Conservation (phyloP, 2,888 invertebrate genomes). For the Acanthoscelides obtectus region DNA sequence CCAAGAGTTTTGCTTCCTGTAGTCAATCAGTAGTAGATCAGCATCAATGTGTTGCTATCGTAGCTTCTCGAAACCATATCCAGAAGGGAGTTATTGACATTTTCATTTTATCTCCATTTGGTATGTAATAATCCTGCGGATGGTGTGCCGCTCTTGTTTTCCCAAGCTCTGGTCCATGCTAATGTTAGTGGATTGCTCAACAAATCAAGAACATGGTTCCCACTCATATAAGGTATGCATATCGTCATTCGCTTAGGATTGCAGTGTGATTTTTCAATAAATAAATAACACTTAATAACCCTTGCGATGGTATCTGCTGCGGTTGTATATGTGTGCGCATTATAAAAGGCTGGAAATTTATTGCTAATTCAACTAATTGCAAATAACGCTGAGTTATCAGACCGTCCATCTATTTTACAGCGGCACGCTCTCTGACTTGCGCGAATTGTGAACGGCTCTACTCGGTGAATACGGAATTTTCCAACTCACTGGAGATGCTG, state of each 20-base stretch:
- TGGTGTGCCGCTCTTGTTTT: no score
- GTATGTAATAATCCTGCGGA: no score
- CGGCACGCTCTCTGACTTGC: constrained; percentile 17
- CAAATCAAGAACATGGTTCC: background rate
- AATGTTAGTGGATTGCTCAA: background rate
- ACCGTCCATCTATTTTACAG: constrained; percentile 19
- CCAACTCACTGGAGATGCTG: no score
- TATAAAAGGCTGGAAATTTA: constrained; percentile 26
- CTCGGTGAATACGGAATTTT: background rate
- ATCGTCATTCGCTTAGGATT: no score
- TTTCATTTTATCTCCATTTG: no score
- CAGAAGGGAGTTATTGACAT: no score
- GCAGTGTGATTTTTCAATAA: constrained; percentile 13
- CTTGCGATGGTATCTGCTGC: constrained; percentile 10
- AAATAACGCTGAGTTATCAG: constrained; percentile 39
- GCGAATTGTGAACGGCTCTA: background rate
- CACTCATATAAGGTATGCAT: no score
- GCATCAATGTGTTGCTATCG: no score
- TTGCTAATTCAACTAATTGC: constrained; percentile 36
- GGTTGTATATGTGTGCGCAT: background rate
- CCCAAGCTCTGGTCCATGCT: no score
- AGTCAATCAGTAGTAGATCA: no score
- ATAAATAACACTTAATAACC: constrained; percentile 17
- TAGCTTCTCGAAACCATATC: no score
- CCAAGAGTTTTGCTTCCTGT: no score